These are phyloP conservation scores for Monoplex corrugatus DNA, from an alignment of 2,888 invertebrate genomes.

Conservation along the genomic window DNA sequence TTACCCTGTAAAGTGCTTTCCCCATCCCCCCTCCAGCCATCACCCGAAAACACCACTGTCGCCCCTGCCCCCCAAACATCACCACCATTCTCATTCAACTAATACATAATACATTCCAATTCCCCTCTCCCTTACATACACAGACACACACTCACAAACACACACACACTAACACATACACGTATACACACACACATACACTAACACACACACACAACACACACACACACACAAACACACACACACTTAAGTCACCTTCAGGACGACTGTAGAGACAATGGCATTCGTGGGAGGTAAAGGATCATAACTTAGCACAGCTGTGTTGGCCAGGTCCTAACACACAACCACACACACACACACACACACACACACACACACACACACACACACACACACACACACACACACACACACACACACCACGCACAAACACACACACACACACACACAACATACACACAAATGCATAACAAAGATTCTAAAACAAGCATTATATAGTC, in stretches of 20 bases:
- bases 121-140: background rate
- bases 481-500: no score
- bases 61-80: no score
- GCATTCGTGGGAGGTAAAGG: constrained; percentile 85
- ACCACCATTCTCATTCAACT: no score
- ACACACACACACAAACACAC: background rate
- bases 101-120: no score
- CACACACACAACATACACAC: no score
- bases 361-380: constrained; percentile 1
- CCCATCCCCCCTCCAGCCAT: no score
- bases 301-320: constrained; percentile 88
- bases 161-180: background rate
- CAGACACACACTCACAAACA: background rate
- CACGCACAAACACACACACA: background rate
- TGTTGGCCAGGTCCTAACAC: background rate
- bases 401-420: background rate
- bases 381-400: background rate
- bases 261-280: constrained; percentile 84
- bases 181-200: background rate
- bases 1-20: no score
- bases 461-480: no score
- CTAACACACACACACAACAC: background rate
- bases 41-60: no score
- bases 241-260: constrained; percentile 65
- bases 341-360: background rate